phyloP scores from a whole-genome alignment of 2,888 invertebrate genomes.

The Cyclophora albipunctata region DNA sequence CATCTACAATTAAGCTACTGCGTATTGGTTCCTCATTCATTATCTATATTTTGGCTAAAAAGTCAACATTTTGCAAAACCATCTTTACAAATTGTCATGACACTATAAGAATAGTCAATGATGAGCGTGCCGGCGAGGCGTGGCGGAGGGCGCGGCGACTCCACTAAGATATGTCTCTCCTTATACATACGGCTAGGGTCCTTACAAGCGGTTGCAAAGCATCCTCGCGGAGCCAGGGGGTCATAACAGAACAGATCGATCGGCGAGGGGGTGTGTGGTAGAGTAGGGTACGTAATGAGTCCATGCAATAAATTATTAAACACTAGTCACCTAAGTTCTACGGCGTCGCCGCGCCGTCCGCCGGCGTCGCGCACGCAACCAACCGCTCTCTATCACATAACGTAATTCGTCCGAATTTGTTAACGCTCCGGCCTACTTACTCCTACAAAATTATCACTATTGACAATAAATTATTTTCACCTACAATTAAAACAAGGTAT shows the following conservation, averaged over 20 bases:
- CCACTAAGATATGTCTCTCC: slow-evolving; percentile 62
- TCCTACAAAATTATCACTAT: slow-evolving; percentile 72
- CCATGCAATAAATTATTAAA: slow-evolving; percentile 37
- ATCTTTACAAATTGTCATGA: slow-evolving; percentile 71
- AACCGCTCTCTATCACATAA: slow-evolving; percentile 62
- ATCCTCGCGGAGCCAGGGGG: neutral
- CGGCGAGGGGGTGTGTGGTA: slow-evolving; percentile 19
- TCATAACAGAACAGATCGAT: no score
- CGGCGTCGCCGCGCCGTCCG: slow-evolving; percentile 40
- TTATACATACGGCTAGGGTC: slow-evolving; percentile 37
- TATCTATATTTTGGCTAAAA: slow-evolving; percentile 74
- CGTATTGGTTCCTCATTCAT: slow-evolving; percentile 74
- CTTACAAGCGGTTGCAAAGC: slow-evolving; percentile 46
- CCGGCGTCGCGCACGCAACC: slow-evolving; percentile 39
- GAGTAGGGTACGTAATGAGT: slow-evolving; percentile 31
- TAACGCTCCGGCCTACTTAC: slow-evolving; percentile 72
- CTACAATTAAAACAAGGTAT: slow-evolving; percentile 69
- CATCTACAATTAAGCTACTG: slow-evolving; percentile 72
- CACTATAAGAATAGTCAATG: slow-evolving; percentile 72
- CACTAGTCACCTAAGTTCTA: slow-evolving; percentile 26
- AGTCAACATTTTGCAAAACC: slow-evolving; percentile 73
- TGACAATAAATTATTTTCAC: slow-evolving; percentile 71
- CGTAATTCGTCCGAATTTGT: slow-evolving; percentile 71
- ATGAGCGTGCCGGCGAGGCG: slow-evolving; percentile 40
- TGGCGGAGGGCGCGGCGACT: slow-evolving; percentile 49